phyloP scores from a whole-genome alignment of 2,888 invertebrate species.

The Artemia sinica region DNA sequence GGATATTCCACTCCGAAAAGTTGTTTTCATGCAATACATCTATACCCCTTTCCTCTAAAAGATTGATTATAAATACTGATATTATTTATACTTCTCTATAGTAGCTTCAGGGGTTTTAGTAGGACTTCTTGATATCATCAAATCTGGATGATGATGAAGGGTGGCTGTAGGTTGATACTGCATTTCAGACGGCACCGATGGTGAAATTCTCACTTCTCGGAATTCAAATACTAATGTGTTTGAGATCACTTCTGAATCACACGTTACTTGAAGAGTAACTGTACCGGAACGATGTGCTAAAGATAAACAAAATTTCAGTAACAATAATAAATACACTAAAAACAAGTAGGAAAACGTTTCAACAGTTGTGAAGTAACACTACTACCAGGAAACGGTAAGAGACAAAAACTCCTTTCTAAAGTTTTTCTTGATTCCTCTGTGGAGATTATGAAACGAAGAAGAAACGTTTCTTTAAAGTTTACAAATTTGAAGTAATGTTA shows the following conservation, averaged over 20 bases:
- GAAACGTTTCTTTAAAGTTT: neutral
- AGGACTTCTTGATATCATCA: conserved; percentile 14
- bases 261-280: conserved; percentile 75
- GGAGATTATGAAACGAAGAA: neutral
- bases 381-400: no score
- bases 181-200: neutral
- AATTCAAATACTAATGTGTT: conserved; percentile 83
- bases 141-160: conserved; percentile 8
- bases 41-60: no score
- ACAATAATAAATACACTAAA: conserved; percentile 5
- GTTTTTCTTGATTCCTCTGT: conserved; percentile 7
- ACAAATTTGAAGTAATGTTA: no score
- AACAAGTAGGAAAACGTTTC: conserved; percentile 13
- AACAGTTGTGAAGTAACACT: no score
- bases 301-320: conserved; percentile 26
- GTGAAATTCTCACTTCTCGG: conserved; percentile 30
- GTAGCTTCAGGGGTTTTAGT: neutral
- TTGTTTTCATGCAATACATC: no score
- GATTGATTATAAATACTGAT: no score
- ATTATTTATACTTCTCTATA: no score
- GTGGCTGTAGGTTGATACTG: conserved; percentile 11
- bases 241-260: conserved; percentile 75
- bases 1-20: no score
- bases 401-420: no score
- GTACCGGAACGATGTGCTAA: conserved; percentile 73